These are phyloP conservation scores for Gephyroberyx darwinii DNA, from an alignment of 2,797 vertebrate genomes.

Conservation along the genomic window DNA sequence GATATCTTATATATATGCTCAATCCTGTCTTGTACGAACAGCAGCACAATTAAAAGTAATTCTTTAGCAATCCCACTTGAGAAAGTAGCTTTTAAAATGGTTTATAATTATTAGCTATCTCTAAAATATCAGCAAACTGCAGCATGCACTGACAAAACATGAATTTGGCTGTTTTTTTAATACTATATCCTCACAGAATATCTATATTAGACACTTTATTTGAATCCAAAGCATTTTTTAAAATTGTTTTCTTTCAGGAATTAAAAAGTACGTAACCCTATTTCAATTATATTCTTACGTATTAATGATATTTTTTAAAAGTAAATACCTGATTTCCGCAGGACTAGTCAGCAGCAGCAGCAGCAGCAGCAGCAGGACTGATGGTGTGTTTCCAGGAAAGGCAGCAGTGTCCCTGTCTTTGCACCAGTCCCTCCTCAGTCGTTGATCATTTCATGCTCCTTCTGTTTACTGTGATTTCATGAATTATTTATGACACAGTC, in stretches of 20 bases:
- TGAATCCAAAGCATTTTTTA: not conserved
- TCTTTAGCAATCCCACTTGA: slow-evolving; percentile 3
- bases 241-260: not conserved
- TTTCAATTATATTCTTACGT: not conserved
- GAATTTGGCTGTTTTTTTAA: not conserved
- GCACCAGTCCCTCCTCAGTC: slow-evolving; percentile 53
- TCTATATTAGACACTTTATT: not conserved
- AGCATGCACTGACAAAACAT: slow-evolving; percentile 25
- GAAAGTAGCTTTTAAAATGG: not conserved
- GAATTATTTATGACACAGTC: slow-evolving; percentile 74
- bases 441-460: slow-evolving; percentile 54
- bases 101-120: slow-evolving; percentile 35
- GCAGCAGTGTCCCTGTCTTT: slow-evolving; percentile 62
- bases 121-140: slow-evolving; percentile 50
- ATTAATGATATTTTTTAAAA: not conserved
- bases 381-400: slow-evolving; percentile 43
- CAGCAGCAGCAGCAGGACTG: slow-evolving; percentile 45
- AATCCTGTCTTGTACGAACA: not conserved
- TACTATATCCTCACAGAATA: no score
- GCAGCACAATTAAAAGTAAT: not conserved
- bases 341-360: slow-evolving; percentile 24
- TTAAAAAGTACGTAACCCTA: not conserved
- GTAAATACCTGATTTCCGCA: slow-evolving; percentile 51
- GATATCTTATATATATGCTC: not conserved
- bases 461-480: slow-evolving; percentile 69